phyloP scores from a whole-genome alignment of 2,888 invertebrate genomes.

The Watsonalla cultraria region DNA sequence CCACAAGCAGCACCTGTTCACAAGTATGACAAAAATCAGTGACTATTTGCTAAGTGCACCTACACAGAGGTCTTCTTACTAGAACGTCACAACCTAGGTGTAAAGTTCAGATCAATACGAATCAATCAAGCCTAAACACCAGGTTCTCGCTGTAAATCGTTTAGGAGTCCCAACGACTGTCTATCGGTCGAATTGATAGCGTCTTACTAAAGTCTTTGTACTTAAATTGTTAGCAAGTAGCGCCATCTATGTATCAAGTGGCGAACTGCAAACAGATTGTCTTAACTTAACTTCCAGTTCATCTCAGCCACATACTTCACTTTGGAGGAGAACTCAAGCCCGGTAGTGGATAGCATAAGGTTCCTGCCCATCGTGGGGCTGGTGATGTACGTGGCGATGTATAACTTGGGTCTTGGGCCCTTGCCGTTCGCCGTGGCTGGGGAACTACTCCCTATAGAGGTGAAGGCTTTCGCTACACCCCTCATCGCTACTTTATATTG shows the following conservation, averaged over 20 bases:
- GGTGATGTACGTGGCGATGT: conserved; percentile 80
- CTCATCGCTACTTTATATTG: conserved; percentile 84
- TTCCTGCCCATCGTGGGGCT: conserved; percentile 82
- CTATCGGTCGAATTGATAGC: too few species aligned
- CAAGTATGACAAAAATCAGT: too few species aligned
- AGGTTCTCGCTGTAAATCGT: too few species aligned
- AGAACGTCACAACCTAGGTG: too few species aligned
- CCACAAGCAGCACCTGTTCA: too few species aligned
- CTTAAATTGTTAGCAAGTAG: too few species aligned
- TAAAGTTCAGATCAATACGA: too few species aligned
- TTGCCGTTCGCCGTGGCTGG: conserved; percentile 85
- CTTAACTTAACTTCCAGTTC: not conserved
- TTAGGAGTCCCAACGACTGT: too few species aligned
- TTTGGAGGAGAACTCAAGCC: not conserved
- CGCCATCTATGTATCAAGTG: not conserved
- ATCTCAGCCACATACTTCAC: not conserved
- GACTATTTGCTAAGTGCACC: too few species aligned
- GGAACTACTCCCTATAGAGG: conserved; percentile 84
- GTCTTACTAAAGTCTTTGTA: too few species aligned
- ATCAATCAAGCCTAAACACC: too few species aligned
- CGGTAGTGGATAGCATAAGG: conserved; percentile 50
- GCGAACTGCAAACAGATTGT: not conserved
- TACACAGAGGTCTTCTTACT: too few species aligned
- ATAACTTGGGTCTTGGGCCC: conserved; percentile 65
- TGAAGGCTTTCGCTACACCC: conserved; percentile 82